Evolutionary conservation across 2,888 invertebrate species (phyloP), one percentile per base, ranked within the genome.

Genomic region (Alitta virens): DNA sequence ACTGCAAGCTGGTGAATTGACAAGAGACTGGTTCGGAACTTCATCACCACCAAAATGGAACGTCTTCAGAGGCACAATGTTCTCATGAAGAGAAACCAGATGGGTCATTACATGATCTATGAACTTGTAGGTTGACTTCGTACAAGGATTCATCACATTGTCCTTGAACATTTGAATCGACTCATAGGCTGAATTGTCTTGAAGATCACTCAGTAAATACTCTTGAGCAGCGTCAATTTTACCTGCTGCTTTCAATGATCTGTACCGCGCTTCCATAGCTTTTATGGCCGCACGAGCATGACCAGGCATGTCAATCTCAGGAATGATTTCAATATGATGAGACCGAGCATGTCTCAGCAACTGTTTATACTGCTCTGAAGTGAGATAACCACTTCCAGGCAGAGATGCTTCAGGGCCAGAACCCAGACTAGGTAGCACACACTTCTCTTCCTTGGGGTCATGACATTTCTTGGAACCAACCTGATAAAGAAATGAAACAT

Each of bases 21-120:
- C 60, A 75, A 77, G 78, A 2, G 78, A 76, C 3, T 73, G 71
- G 0, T 25, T 40, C 0, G 75, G 72, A 1, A 77, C 77, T 63
- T 80, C 79, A 59, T 79, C 80, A 0, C 78, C 79, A 2, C 79
- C 80, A 46, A 76, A 73, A 64, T 80, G 76, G 60, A 75, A 76
- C 3, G 65, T 66, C 33, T 66, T 68, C 26, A 79, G 62, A 0
- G 74, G 75, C 43, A 72, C 70, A n/a, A 73, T 67, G 7, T 69
- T 71, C 62, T 65, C 52, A 62, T 77, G 75, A 42, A 76, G 67
- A 0, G 62, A 62, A 9, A 67, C 42, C 27, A 42, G 16, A 25
- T 40, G 2, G 26, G n/a, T 27, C 49, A 57, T 62, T 43, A 80
- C 70, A 61, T 76, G 74, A 46, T 74, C 69, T 12, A 78, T 68